Evolutionary conservation across 1,140 invertebrate species (phyloP).

Genomic region (Brachionus koreanus): DNA sequence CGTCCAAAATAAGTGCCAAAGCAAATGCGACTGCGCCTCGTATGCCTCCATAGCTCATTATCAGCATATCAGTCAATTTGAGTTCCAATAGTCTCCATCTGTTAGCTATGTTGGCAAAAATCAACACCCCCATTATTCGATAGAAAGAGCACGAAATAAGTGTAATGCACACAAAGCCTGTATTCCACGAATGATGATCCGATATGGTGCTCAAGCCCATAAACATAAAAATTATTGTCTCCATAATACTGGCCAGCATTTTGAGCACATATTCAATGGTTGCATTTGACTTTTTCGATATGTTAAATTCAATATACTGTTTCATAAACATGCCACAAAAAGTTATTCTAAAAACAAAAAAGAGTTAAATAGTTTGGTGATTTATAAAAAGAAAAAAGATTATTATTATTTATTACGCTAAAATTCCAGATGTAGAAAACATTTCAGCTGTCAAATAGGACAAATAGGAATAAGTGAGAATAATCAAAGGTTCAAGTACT

Average conservation of each 20-base stretch:
- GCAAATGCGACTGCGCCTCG: constrained; percentile 96
- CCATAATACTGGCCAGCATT: constrained; percentile 73
- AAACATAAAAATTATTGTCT: constrained; percentile 99
- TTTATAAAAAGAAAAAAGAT: neutral
- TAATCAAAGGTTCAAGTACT: constrained; percentile 95
- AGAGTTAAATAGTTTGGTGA: neutral
- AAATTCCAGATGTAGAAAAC: constrained; percentile 93
- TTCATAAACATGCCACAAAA: constrained; percentile 99
- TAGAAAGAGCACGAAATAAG: constrained; percentile 90
- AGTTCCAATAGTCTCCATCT: constrained; percentile 79
- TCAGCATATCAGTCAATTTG: constrained; percentile 83
- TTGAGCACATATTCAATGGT: constrained; percentile 98
- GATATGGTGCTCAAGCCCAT: constrained; percentile 92
- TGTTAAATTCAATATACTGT: constrained; percentile 95
- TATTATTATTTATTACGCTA: constrained; percentile 48
- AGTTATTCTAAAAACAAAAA: constrained; percentile 63
- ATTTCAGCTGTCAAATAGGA: constrained; percentile 94
- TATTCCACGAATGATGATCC: constrained; percentile 87
- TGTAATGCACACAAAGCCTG: constrained; percentile 84
- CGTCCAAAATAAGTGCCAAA: constrained; percentile 81
- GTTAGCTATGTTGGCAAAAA: constrained; percentile 81
- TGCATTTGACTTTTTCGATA: constrained; percentile 94
- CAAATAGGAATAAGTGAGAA: constrained; percentile 96
- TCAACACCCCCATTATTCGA: constrained; percentile 77
- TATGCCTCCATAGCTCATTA: constrained; percentile 96